These are phyloP conservation scores for Strix aluco DNA, from an alignment of 2,113 vertebrate genomes.

Conservation along the genomic window DNA sequence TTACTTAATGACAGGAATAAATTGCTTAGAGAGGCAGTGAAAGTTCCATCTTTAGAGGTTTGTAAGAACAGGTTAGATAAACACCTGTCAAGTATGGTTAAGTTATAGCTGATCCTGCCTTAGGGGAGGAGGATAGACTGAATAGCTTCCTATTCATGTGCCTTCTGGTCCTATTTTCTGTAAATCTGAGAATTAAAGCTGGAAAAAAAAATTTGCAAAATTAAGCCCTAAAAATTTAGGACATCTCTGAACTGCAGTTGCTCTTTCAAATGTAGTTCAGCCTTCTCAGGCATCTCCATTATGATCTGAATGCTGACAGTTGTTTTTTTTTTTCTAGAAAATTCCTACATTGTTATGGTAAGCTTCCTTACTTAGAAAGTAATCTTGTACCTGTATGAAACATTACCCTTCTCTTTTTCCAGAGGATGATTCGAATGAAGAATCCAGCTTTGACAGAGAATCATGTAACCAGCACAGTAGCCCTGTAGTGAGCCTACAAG, in stretches of 20 bases:
- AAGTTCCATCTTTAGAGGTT: not conserved
- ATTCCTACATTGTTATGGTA: not conserved
- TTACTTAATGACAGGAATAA: conserved; percentile 41
- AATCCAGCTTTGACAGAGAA: not conserved
- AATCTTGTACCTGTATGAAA: not conserved
- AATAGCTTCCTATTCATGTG: not conserved
- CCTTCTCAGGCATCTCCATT: not conserved
- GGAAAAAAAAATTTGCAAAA: not conserved
- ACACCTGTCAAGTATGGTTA: conserved; percentile 57
- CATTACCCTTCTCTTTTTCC: not conserved
- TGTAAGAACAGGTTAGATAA: conserved; percentile 54
- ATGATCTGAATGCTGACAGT: not conserved
- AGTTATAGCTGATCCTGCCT: conserved; percentile 36
- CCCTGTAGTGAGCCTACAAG: not conserved
- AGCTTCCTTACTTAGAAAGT: not conserved
- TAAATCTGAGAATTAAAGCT: not conserved
- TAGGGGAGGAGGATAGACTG: not conserved
- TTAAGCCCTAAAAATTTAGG: not conserved
- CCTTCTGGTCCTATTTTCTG: conserved; percentile 18
- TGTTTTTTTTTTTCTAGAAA: not conserved
- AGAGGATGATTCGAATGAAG: not conserved
- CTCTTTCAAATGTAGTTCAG: not conserved
- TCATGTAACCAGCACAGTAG: not conserved
- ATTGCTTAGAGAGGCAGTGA: conserved; percentile 44
- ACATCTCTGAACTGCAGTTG: not conserved